A percentile compares a stretch with the other conserved stretches of the same genome.
These are phyloP conservation scores for Elgaria multicarinata DNA, from an alignment of 2,113 vertebrate genomes.

Conservation along the genomic window DNA sequence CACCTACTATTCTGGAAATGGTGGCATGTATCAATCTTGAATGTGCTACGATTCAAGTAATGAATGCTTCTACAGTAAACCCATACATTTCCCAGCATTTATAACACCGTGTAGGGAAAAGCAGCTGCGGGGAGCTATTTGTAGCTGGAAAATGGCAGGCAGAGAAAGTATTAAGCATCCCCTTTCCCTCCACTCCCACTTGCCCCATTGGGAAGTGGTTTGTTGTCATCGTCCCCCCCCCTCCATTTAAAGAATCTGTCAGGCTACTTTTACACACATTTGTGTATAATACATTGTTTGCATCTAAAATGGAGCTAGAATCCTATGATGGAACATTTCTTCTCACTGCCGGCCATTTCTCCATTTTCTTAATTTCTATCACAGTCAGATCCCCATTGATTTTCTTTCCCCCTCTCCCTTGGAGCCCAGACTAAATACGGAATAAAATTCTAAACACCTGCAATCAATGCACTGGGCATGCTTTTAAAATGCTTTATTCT, in stretches of 20 bases:
- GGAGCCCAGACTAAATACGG: background rate
- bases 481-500: background rate
- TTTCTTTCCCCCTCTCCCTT: background rate
- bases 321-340: background rate
- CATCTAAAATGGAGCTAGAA: background rate
- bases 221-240: no score
- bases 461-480: background rate
- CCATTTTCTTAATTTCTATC: background rate
- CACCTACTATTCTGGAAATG: background rate
- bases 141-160: background rate
- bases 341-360: background rate
- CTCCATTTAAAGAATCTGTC: background rate
- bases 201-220: background rate
- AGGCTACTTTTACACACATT: no score
- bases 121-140: background rate
- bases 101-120: background rate
- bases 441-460: background rate
- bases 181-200: background rate
- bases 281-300: background rate
- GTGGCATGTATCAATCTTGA: no score
- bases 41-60: background rate
- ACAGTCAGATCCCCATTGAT: background rate
- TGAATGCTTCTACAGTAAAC: background rate
- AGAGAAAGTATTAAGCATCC: background rate
- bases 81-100: background rate